Conservation (phyloP, 2,797 vertebrate species). For the Novumbra hubbsi region DNA sequence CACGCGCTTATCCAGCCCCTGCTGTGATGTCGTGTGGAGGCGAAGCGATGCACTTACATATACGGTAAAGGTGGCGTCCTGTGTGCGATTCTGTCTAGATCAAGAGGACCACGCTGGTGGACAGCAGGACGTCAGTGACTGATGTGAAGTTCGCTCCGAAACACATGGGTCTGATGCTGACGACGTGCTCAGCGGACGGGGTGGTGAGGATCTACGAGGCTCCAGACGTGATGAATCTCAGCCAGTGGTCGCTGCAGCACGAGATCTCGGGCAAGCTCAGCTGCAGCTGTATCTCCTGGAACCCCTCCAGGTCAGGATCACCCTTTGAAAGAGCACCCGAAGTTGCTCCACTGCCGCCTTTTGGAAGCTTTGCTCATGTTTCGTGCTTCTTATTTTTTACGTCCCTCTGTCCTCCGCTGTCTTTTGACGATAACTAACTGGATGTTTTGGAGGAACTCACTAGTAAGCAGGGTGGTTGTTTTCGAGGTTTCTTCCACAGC, state of each 20-base stretch:
- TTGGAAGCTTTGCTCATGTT: no score
- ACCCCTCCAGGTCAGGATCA: slow-evolving; percentile 88
- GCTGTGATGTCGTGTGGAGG: not conserved
- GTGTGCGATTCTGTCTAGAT: slow-evolving; percentile 71
- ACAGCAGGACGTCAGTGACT: slow-evolving; percentile 96
- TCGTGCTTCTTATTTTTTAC: no score
- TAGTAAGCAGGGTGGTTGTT: no score
- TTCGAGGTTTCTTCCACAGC: no score
- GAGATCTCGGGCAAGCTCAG: slow-evolving; percentile 97
- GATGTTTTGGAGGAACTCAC: no score
- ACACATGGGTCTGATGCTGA: slow-evolving; percentile 97
- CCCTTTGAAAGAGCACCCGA: not conserved
- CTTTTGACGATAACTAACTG: no score
- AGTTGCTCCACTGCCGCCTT: no score
- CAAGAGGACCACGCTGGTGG: slow-evolving; percentile 95
- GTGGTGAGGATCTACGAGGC: slow-evolving; percentile 97
- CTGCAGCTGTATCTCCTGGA: slow-evolving; percentile 99
- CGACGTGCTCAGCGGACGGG: slow-evolving; percentile 94
- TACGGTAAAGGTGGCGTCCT: not conserved
- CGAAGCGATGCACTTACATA: not conserved
- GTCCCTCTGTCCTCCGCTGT: no score
- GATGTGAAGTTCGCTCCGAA: slow-evolving; percentile 98
- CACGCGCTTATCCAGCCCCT: not conserved
- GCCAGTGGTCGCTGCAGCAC: slow-evolving; percentile 97
- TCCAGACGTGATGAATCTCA: slow-evolving; percentile 97